A percentile compares a stretch with the other conserved stretches of the same genome.
phyloP scores from a whole-genome alignment of 2,888 invertebrate genomes.

The Meta bourneti region DNA sequence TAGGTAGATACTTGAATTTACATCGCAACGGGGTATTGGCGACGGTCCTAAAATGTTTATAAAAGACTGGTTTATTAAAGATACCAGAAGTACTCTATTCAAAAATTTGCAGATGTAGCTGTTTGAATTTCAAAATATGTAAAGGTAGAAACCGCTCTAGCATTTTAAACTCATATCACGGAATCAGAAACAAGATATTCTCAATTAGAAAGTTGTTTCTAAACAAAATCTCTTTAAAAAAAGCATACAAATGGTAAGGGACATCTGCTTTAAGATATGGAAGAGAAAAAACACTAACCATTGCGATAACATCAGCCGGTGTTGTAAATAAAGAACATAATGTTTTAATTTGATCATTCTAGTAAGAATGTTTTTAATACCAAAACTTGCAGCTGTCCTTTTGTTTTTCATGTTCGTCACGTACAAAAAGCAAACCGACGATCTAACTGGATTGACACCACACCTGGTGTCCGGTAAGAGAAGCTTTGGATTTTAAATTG shows the following conservation, averaged over 20 bases:
- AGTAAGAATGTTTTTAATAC: constrained; percentile 4
- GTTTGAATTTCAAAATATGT: neutral
- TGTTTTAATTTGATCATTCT: neutral
- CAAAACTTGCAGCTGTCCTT: constrained; percentile 5
- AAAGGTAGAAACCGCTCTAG: neutral
- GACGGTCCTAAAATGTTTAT: too few species aligned
- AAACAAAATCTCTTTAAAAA: neutral
- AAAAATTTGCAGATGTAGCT: neutral
- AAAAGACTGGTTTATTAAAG: too few species aligned
- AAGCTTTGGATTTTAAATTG: neutral
- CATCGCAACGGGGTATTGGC: too few species aligned
- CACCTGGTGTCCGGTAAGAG: constrained; percentile 30
- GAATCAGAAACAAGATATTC: neutral
- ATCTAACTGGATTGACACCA: neutral
- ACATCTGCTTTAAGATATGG: constrained; percentile 15
- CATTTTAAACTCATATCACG: neutral
- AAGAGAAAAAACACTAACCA: neutral
- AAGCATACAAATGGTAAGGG: neutral
- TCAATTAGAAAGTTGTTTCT: neutral
- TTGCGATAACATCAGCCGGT: neutral
- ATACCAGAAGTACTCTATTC: neutral
- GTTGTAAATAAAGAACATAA: constrained; percentile 5
- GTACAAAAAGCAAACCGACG: neutral
- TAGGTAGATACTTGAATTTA: too few species aligned
- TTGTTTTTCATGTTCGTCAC: constrained; percentile 39